phyloP scores from a whole-genome alignment of 2,797 vertebrate genomes.

The Todus mexicanus region DNA sequence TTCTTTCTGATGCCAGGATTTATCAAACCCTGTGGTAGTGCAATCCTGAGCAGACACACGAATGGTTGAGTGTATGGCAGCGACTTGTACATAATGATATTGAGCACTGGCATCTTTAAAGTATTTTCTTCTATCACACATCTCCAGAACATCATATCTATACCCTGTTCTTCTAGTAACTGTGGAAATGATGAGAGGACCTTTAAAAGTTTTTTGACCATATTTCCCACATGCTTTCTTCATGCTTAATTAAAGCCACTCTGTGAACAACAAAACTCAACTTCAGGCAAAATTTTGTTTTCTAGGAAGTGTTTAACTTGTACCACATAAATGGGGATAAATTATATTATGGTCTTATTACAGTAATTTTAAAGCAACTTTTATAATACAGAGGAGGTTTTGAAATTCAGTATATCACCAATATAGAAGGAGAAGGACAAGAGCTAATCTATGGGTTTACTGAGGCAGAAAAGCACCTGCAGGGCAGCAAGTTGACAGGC shows the following conservation, averaged over 20 bases:
- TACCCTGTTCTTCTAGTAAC: background rate
- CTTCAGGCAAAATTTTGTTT: background rate
- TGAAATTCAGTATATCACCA: background rate
- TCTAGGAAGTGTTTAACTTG: background rate
- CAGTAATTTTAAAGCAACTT: background rate
- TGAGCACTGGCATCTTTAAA: background rate
- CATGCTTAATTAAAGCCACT: background rate
- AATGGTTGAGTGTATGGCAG: background rate
- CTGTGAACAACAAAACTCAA: background rate
- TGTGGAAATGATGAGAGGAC: background rate
- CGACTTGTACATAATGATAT: background rate
- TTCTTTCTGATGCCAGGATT: background rate
- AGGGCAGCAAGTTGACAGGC: background rate
- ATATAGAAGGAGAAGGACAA: background rate
- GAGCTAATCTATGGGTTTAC: background rate
- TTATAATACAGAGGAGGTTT: background rate
- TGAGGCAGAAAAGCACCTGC: background rate
- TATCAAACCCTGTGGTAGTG: background rate
- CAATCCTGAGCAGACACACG: rapidly evolving
- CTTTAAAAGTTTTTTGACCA: background rate
- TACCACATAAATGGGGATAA: background rate
- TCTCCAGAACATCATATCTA: background rate
- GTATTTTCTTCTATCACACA: background rate
- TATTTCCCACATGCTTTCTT: background rate
- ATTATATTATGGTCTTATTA: background rate